Conservation (phyloP, 2,113 vertebrate species). For the Petaurus breviceps region DNA sequence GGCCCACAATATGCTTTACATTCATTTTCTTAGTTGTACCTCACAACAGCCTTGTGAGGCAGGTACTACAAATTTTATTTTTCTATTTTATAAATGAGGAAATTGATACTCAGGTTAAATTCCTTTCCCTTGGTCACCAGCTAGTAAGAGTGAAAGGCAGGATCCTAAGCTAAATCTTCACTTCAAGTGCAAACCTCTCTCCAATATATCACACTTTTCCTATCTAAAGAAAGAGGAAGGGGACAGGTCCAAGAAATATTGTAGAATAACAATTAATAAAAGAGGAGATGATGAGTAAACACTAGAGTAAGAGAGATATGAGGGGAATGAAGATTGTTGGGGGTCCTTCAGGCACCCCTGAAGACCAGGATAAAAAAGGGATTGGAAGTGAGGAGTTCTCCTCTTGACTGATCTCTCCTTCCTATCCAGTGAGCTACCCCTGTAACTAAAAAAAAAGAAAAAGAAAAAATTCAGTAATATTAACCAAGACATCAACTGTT, state of each 20-base stretch:
- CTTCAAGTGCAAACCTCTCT: background rate
- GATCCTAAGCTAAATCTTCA: background rate
- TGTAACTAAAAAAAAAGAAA: background rate
- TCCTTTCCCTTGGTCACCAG: background rate
- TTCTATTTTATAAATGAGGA: background rate
- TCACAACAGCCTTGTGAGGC: background rate
- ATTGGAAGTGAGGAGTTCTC: background rate
- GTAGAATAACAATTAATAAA: background rate
- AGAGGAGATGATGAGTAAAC: background rate
- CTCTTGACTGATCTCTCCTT: background rate
- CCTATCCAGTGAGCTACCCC: background rate
- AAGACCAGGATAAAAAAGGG: background rate
- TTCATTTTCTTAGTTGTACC: background rate
- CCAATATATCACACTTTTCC: background rate
- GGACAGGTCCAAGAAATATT: background rate
- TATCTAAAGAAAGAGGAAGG: background rate
- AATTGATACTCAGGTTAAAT: background rate
- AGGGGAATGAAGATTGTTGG: background rate
- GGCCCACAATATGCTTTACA: background rate
- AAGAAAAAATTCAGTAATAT: background rate
- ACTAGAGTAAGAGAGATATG: background rate
- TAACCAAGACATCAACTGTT: background rate
- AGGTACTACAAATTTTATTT: background rate
- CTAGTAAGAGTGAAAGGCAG: background rate
- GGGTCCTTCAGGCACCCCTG: background rate